Evolutionary conservation across 2,113 vertebrate genomes (phyloP), one percentile per base, ranked within the genome.

Genomic region (Eudorcas thomsonii): DNA sequence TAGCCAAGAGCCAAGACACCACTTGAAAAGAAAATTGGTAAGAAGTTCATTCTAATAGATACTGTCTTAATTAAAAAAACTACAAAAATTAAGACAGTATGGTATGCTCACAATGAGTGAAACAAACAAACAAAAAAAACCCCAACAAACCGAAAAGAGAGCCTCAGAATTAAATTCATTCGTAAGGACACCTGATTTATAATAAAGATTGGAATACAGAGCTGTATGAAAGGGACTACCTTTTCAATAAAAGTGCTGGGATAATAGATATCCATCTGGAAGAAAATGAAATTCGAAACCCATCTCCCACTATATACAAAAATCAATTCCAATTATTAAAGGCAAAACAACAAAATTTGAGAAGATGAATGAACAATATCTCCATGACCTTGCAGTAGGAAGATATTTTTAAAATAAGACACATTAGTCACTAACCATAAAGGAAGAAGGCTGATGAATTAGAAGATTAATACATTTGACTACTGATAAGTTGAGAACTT

Each of bases 261-360:
- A 77, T 94, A 81, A 96, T 90, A 60, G 54, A 52, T 92, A 82
- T 77, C 28, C 43, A 93, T 45, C 52, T 88, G 50, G n/a, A 85
- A 80, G 50, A 96, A 90, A 96, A 80, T 88, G 55, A 64, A 95
- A 91, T 91, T 95, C 12, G 2, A 93, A 91, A 77, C 26, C 84
- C 88, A 88, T 95, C 82, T 91, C 55, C 17, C 21, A 87, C 5
- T 82, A 62, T 90, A 43, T 82, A 85, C 2, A 96, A 96, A 97
- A 94, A 92, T 97, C 60, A 97, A 97, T 94, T 97, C 12, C 92
- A 96, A 82, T 89, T 90, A 57, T 97, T 96, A 96, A 94, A 90
- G 48, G 5, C 54, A 87, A 94, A 94, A 82, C 88, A 92, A 90
- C 30, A 67, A 50, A n/a, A 50, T 60, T 91, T 77, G 88, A 60